Conservation (phyloP, 2,113 vertebrate species). For the Anoura caudifer region DNA sequence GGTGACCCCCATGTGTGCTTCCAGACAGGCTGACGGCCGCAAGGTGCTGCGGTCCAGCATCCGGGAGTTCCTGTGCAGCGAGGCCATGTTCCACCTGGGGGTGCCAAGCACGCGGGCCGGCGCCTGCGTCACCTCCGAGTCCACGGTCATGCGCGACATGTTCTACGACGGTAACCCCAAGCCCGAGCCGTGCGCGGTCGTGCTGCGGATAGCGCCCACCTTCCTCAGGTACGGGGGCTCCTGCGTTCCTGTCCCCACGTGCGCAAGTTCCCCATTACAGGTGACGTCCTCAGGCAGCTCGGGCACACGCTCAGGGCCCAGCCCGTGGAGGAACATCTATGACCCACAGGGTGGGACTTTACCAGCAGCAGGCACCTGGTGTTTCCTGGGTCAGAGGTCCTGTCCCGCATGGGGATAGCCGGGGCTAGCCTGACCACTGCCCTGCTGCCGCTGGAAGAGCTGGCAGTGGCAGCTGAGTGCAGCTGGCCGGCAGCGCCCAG, state of each 20-base stretch:
- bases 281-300: neutral
- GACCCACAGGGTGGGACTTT: rapidly evolving
- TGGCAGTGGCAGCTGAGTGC: rapidly evolving
- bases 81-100: slow-evolving; percentile 93
- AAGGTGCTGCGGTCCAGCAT: slow-evolving; percentile 96
- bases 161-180: slow-evolving; percentile 91
- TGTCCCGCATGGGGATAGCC: rapidly evolving
- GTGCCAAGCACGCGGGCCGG: slow-evolving; percentile 94
- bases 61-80: slow-evolving; percentile 97
- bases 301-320: neutral
- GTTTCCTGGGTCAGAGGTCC: neutral
- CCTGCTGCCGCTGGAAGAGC: neutral
- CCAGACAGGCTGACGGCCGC: slow-evolving; percentile 93
- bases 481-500: neutral
- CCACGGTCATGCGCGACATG: slow-evolving; percentile 87
- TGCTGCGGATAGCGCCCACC: slow-evolving; percentile 92
- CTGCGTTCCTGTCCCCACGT: neutral
- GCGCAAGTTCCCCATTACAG: rapidly evolving
- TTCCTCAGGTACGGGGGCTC: slow-evolving; percentile 88
- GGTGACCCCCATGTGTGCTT: neutral
- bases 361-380: neutral
- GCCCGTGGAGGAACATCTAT: rapidly evolving
- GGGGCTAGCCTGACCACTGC: neutral
- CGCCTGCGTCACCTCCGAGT: slow-evolving; percentile 90
- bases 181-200: slow-evolving; percentile 90